phyloP scores from a whole-genome alignment of 2,888 invertebrate species.

The Spodoptera littoralis region DNA sequence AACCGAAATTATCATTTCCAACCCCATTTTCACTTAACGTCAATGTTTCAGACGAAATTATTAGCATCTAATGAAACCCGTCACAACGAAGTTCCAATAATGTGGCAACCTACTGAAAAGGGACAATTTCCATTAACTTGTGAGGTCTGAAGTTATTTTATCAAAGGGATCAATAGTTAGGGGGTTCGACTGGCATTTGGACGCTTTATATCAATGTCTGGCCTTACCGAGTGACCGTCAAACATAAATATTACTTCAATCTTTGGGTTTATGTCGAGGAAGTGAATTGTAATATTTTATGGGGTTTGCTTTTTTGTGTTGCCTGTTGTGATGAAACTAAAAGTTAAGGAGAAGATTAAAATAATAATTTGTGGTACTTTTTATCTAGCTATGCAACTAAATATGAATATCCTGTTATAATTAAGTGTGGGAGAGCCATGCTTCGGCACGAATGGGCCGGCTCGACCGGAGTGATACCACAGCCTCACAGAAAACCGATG shows the following conservation, averaged over 20 bases:
- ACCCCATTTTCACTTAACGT: constrained; percentile 3
- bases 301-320: too few relatives aligned
- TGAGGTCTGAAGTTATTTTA: constrained; percentile 19
- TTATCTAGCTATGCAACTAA: too few relatives aligned
- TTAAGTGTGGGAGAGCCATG: too few relatives aligned
- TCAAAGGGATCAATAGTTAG: constrained; percentile 12
- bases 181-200: constrained; percentile 5
- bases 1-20: neutral
- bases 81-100: constrained; percentile 48
- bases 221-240: neutral
- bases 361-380: too few relatives aligned
- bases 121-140: constrained; percentile 44
- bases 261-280: too few relatives aligned
- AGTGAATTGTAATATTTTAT: too few relatives aligned
- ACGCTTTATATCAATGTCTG: neutral
- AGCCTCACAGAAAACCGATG: too few relatives aligned
- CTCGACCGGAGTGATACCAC: too few relatives aligned
- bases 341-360: too few relatives aligned
- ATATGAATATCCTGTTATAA: too few relatives aligned
- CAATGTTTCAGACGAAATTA: constrained; percentile 28
- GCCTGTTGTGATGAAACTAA: too few relatives aligned
- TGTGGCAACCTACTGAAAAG: constrained; percentile 39
- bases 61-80: constrained; percentile 30
- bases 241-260: neutral
- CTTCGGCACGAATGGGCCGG: too few relatives aligned